A percentile compares a stretch with the other conserved stretches of the same genome.
Evolutionary conservation across 2,888 invertebrate species (phyloP).

Genomic region (Lydus trimaculatus): DNA sequence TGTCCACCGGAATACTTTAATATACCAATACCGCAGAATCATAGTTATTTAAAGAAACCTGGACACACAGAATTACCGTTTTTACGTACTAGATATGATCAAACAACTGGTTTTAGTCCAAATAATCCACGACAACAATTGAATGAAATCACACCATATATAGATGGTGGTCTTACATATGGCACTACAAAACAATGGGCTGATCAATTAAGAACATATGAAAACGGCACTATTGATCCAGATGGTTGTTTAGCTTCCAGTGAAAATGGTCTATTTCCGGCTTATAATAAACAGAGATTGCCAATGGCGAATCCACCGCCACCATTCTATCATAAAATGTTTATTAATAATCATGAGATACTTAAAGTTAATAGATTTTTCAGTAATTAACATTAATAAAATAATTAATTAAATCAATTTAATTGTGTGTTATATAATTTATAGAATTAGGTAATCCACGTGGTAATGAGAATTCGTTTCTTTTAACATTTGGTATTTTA

Average conservation of each 20-base stretch:
- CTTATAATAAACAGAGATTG: conserved; percentile 61
- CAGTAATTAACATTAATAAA: conserved; percentile 57
- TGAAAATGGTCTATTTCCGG: conserved; percentile 62
- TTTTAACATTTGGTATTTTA: conserved; percentile 63
- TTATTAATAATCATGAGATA: conserved; percentile 56
- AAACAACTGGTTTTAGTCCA: conserved; percentile 64
- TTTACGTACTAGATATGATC: conserved; percentile 64
- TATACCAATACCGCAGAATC: conserved; percentile 62
- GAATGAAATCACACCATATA: conserved; percentile 68
- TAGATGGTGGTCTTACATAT: conserved; percentile 69
- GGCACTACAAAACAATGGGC: conserved; percentile 68
- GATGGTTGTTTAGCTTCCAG: conserved; percentile 61
- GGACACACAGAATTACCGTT: conserved; percentile 62
- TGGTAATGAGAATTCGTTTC: conserved; percentile 65
- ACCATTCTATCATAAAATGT: conserved; percentile 60
- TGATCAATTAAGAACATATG: conserved; percentile 62
- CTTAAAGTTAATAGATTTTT: conserved; percentile 63
- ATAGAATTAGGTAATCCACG: conserved; percentile 64
- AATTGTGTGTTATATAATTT: conserved; percentile 22
- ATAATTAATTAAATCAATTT: background rate
- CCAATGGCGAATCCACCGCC: conserved; percentile 68
- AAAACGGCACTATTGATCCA: conserved; percentile 61
- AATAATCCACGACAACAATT: conserved; percentile 69
- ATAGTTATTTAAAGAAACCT: conserved; percentile 51
- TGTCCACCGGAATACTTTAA: conserved; percentile 70